phyloP scores from a whole-genome alignment of 2,888 invertebrate genomes.

The Marasmarcha lunaedactyla region DNA sequence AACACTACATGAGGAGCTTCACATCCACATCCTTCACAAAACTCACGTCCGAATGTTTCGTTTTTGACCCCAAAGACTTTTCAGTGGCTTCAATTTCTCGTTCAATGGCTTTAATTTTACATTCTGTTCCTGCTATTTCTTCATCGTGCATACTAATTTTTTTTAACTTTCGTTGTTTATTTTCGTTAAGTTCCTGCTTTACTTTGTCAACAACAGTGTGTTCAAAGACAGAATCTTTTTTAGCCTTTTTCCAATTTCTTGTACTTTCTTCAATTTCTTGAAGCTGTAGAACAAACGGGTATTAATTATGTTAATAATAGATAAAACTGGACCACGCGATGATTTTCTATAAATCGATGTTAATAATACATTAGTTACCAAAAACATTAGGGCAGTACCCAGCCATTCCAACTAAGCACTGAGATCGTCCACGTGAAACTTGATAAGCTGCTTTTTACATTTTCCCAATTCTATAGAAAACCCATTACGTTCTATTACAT shows the following conservation, averaged over 20 bases:
- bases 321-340: too few relatives aligned
- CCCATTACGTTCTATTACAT: too few relatives aligned
- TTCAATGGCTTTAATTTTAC: constrained; percentile 29
- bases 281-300: constrained; percentile 28
- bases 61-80: constrained; percentile 26
- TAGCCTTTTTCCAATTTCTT: constrained; percentile 44
- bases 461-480: too few relatives aligned
- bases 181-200: constrained; percentile 32
- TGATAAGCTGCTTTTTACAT: too few relatives aligned
- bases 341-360: too few relatives aligned
- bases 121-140: constrained; percentile 33
- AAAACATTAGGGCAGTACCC: too few relatives aligned
- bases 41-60: constrained; percentile 36
- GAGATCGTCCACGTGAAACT: too few relatives aligned
- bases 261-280: constrained; percentile 33
- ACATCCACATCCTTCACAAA: too few relatives aligned
- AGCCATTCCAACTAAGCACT: too few relatives aligned
- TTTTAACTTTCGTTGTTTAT: constrained; percentile 34
- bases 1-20: too few relatives aligned
- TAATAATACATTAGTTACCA: too few relatives aligned
- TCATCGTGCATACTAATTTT: constrained; percentile 34
- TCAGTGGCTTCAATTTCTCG: constrained; percentile 26
- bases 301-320: too few relatives aligned
- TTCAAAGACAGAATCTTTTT: constrained; percentile 42
- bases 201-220: constrained; percentile 28